These are phyloP conservation scores for Halisarca cf. caerulea DNA, from an alignment of 37 sponge, comb jelly and placozoan species.

Conservation along the genomic window DNA sequence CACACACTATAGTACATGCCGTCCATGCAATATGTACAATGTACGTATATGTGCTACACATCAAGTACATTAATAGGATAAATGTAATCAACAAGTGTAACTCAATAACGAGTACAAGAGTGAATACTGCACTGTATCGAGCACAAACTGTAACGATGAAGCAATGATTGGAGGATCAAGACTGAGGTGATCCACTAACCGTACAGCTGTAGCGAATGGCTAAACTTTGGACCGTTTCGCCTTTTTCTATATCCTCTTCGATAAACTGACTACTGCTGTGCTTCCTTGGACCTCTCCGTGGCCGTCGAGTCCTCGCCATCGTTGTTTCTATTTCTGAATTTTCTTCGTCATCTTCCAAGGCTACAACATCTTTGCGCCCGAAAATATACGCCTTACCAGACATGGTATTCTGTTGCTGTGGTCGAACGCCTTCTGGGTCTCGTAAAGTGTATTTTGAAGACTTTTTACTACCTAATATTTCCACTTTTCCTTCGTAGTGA, in stretches of 20 bases:
- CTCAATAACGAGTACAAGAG: neutral
- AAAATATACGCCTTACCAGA: neutral
- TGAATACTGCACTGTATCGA: neutral
- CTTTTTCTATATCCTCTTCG: slow-evolving; percentile 64
- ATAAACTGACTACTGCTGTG: slow-evolving; percentile 10
- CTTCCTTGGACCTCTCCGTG: neutral
- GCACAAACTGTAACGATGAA: neutral
- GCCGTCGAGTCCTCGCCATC: neutral
- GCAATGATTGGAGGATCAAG: too few species aligned
- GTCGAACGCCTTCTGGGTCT: neutral
- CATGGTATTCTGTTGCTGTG: slow-evolving; percentile 20
- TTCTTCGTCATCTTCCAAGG: slow-evolving; percentile 7
- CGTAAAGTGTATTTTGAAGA: neutral
- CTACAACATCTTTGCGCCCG: neutral
- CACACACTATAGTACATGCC: too few species aligned
- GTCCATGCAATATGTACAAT: too few species aligned
- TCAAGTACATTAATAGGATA: too few species aligned
- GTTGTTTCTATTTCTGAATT: neutral
- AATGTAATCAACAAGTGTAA: neutral
- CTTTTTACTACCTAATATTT: neutral
- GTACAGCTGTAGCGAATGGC: slow-evolving; percentile 68
- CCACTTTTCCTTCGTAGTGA: neutral
- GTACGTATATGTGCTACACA: too few species aligned
- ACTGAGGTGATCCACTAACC: slow-evolving; percentile 63
- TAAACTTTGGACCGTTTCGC: slow-evolving; percentile 71